Conservation (phyloP, 2,797 vertebrate species). For the Dendrocincla tyrannina region DNA sequence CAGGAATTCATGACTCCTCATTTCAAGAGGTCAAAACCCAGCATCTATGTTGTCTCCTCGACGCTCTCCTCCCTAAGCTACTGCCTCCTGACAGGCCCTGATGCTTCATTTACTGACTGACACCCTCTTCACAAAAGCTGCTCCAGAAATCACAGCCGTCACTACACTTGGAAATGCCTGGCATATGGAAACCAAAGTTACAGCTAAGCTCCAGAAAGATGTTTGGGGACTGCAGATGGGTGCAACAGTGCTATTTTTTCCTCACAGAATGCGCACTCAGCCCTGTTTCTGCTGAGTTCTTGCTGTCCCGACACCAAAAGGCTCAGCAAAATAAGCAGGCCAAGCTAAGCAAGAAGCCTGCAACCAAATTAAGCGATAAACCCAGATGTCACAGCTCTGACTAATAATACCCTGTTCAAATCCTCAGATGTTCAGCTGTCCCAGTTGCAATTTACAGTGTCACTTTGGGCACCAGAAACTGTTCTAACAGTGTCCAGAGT, state of each 20-base stretch:
- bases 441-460: not conserved
- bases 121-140: not conserved
- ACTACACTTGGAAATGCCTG: not conserved
- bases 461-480: not conserved
- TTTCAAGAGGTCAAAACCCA: slow-evolving; percentile 16
- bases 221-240: not conserved
- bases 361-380: not conserved
- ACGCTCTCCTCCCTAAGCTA: not conserved
- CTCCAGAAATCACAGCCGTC: not conserved
- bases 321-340: slow-evolving; percentile 11
- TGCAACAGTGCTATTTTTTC: not conserved
- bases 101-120: not conserved
- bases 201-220: not conserved
- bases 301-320: not conserved
- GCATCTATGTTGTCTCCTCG: not conserved
- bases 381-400: not conserved
- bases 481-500: not conserved
- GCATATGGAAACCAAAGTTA: not conserved
- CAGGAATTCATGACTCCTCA: slow-evolving; percentile 10
- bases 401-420: slow-evolving; percentile 7
- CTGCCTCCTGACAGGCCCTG: not conserved
- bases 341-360: not conserved
- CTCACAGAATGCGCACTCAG: not conserved
- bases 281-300: not conserved
- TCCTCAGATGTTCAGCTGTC: not conserved